A percentile compares a stretch with the other conserved stretches of the same genome.
These are phyloP conservation scores for Chydorus sphaericus DNA, from an alignment of 2,888 invertebrate genomes.

Conservation along the genomic window DNA sequence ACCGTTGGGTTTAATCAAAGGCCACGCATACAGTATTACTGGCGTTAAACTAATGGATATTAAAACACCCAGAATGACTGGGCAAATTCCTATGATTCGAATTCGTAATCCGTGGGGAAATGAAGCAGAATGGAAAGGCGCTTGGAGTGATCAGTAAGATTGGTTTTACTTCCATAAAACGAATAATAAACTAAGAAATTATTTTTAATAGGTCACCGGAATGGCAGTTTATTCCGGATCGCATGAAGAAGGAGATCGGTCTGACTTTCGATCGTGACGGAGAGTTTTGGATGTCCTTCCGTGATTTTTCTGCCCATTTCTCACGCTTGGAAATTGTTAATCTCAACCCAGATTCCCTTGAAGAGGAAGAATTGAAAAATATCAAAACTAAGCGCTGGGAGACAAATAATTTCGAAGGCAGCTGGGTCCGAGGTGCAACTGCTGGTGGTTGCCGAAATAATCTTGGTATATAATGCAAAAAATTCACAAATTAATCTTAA, in stretches of 20 bases:
- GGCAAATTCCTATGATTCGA: conserved; percentile 58
- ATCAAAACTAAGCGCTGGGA: conserved; percentile 76
- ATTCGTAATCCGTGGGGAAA: conserved; percentile 92
- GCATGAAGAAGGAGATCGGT: conserved; percentile 72
- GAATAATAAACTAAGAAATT: background rate
- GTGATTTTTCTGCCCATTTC: conserved; percentile 75
- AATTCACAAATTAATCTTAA: no score
- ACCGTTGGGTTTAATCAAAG: conserved; percentile 65
- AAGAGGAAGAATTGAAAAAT: conserved; percentile 39
- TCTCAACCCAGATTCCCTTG: conserved; percentile 81
- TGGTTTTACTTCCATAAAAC: background rate
- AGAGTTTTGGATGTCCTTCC: conserved; percentile 93
- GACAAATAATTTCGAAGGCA: conserved; percentile 80
- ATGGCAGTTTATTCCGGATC: conserved; percentile 75
- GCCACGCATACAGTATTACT: conserved; percentile 89
- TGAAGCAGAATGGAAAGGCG: conserved; percentile 85
- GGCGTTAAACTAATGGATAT: conserved; percentile 67
- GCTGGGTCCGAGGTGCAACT: conserved; percentile 80
- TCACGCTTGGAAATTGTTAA: conserved; percentile 84
- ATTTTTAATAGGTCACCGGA: conserved; percentile 46
- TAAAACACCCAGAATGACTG: conserved; percentile 49
- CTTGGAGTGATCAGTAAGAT: conserved; percentile 65
- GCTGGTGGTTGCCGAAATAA: conserved; percentile 95
- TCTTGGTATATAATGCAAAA: conserved; percentile 36
- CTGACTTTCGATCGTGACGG: conserved; percentile 83